These are phyloP conservation scores for Trinectes maculatus DNA, from an alignment of 2,113 vertebrate genomes.

Conservation along the genomic window DNA sequence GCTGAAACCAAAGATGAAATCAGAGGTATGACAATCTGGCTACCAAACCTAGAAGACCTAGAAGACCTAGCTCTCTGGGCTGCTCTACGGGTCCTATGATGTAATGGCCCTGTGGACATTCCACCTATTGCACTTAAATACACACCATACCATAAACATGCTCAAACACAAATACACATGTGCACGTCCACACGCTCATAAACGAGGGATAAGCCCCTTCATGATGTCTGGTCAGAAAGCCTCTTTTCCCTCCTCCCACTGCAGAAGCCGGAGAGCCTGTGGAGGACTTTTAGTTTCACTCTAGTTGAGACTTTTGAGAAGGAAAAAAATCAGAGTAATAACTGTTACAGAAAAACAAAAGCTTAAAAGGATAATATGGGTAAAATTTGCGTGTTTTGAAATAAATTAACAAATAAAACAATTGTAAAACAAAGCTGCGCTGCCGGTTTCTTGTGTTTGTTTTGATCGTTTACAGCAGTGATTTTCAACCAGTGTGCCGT, in stretches of 20 bases:
- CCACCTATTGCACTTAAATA: conserved; percentile 66
- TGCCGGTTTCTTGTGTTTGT: conserved; percentile 55
- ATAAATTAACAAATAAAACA: conserved; percentile 85
- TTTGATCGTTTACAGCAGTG: conserved; percentile 46
- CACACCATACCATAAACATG: conserved; percentile 25
- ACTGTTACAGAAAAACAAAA: conserved; percentile 85
- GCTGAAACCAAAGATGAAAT: conserved; percentile 81
- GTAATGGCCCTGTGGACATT: conserved; percentile 66
- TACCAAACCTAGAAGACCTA: conserved; percentile 73
- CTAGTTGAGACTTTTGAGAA: conserved; percentile 80
- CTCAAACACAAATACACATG: conserved; percentile 11
- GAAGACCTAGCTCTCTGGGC: conserved; percentile 65
- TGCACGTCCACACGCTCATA: conserved; percentile 24
- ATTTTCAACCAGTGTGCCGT: too few relatives aligned
- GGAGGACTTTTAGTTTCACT: conserved; percentile 82
- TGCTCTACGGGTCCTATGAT: conserved; percentile 70
- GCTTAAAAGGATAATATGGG: conserved; percentile 84
- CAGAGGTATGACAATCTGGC: conserved; percentile 81
- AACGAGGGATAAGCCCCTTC: conserved; percentile 42
- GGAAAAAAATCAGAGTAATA: conserved; percentile 84
- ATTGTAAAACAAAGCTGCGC: conserved; percentile 75
- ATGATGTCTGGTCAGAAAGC: conserved; percentile 69
- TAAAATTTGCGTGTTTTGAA: conserved; percentile 87
- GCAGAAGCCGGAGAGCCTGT: conserved; percentile 82
- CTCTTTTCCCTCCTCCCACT: conserved; percentile 79